These are phyloP conservation scores for Apomyelois bistriatella DNA, from an alignment of 2,888 invertebrate genomes.

Conservation along the genomic window DNA sequence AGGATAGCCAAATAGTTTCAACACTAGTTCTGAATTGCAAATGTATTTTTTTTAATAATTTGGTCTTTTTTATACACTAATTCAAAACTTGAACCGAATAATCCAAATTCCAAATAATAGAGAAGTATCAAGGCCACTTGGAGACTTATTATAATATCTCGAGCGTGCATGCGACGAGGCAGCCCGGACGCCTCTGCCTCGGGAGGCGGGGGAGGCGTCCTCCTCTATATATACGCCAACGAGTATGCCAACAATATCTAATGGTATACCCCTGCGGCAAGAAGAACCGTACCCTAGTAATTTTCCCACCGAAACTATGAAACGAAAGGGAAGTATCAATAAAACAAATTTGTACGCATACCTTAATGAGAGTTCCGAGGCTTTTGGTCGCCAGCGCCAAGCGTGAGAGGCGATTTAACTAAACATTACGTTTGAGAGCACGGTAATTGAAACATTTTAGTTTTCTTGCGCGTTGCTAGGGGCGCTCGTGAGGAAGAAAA, in stretches of 20 bases:
- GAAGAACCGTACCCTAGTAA: slow-evolving; percentile 55
- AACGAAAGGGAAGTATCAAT: slow-evolving; percentile 56
- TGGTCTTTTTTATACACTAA: slow-evolving; percentile 76
- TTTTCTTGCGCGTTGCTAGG: no score
- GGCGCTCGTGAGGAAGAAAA: no score
- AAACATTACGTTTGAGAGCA: not conserved
- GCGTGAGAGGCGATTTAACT: not conserved
- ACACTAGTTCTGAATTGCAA: slow-evolving; percentile 71
- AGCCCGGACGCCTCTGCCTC: slow-evolving; percentile 33
- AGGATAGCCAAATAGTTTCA: slow-evolving; percentile 77
- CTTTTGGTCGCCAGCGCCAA: slow-evolving; percentile 12
- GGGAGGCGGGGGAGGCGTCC: slow-evolving; percentile 25
- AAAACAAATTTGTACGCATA: slow-evolving; percentile 75
- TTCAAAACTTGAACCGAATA: slow-evolving; percentile 76
- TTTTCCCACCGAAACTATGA: slow-evolving; percentile 68
- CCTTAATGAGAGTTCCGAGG: slow-evolving; percentile 32
- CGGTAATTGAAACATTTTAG: no score
- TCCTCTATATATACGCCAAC: slow-evolving; percentile 57
- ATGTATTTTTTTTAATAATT: slow-evolving; percentile 62
- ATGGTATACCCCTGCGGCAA: slow-evolving; percentile 78
- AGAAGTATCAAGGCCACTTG: slow-evolving; percentile 79
- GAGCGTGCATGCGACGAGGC: slow-evolving; percentile 65
- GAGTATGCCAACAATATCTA: slow-evolving; percentile 65
- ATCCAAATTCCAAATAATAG: slow-evolving; percentile 73
- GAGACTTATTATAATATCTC: slow-evolving; percentile 71